Evolutionary conservation across 2,888 invertebrate genomes (phyloP).

Genomic region (Dendrolimus houi): DNA sequence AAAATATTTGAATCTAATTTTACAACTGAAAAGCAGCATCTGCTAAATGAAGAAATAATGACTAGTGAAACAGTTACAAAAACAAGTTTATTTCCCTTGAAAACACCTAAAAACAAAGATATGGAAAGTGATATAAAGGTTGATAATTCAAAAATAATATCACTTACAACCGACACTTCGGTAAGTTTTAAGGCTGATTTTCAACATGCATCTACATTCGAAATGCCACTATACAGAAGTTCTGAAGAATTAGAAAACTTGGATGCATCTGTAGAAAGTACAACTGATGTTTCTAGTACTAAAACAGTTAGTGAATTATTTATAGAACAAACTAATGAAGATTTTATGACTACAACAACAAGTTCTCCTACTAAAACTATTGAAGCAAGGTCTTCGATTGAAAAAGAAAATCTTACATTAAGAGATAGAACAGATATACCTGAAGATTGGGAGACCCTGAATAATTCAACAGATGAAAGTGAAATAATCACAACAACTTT

Average conservation of each 20-base stretch:
- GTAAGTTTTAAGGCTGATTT: no score
- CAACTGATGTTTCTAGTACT: neutral
- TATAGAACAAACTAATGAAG: neutral
- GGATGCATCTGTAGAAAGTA: neutral
- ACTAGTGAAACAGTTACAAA: no score
- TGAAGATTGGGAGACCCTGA: neutral
- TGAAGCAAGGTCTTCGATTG: neutral
- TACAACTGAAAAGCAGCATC: no score
- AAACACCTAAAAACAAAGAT: no score
- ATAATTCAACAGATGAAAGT: neutral
- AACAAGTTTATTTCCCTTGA: no score
- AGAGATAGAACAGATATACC: neutral
- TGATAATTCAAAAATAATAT: no score
- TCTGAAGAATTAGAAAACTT: slow-evolving; percentile 18
- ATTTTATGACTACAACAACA: neutral
- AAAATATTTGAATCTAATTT: no score
- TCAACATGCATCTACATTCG: slow-evolving; percentile 31
- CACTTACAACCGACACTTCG: no score
- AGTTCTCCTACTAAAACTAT: neutral
- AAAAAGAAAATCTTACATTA: neutral
- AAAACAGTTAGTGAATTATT: neutral
- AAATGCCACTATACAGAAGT: slow-evolving; percentile 24
- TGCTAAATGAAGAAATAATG: no score
- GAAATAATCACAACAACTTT: neutral
- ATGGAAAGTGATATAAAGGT: no score